Evolutionary conservation across 1,140 invertebrate genomes (phyloP).

Genomic region (Megathymus violae): DNA sequence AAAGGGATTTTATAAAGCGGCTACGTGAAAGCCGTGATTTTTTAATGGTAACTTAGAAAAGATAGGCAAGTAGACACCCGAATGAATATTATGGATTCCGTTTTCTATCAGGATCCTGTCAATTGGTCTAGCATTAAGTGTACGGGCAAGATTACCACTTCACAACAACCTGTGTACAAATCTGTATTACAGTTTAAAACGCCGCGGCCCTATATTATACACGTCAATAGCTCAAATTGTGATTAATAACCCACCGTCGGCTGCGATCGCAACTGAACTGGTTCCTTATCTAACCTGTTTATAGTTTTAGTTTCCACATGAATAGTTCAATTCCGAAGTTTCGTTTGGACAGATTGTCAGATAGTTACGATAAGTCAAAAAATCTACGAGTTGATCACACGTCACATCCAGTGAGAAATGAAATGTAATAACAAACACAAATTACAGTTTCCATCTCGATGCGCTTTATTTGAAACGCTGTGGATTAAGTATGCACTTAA

Average conservation of each 20-base stretch:
- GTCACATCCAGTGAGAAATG: not conserved
- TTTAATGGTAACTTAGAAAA: no score
- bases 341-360: not conserved
- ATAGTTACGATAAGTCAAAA: not conserved
- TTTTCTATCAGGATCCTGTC: no score
- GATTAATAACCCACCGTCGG: conserved; percentile 52
- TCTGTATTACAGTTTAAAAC: conserved; percentile 48
- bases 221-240: conserved; percentile 70
- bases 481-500: no score
- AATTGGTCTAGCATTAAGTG: no score
- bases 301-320: conserved; percentile 19
- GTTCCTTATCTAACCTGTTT: conserved; percentile 21
- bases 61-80: no score
- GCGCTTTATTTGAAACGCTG: no score
- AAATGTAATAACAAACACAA: no score
- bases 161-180: conserved; percentile 46
- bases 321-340: conserved; percentile 6
- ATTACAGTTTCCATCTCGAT: no score
- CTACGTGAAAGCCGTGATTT: no score
- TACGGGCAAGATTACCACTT: no score
- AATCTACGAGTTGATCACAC: not conserved
- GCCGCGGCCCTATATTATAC: conserved; percentile 58
- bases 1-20: no score
- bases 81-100: no score
- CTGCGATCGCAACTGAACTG: conserved; percentile 36